Evolutionary conservation across 2,888 invertebrate genomes (phyloP).

Genomic region (Oeneis ivallda): DNA sequence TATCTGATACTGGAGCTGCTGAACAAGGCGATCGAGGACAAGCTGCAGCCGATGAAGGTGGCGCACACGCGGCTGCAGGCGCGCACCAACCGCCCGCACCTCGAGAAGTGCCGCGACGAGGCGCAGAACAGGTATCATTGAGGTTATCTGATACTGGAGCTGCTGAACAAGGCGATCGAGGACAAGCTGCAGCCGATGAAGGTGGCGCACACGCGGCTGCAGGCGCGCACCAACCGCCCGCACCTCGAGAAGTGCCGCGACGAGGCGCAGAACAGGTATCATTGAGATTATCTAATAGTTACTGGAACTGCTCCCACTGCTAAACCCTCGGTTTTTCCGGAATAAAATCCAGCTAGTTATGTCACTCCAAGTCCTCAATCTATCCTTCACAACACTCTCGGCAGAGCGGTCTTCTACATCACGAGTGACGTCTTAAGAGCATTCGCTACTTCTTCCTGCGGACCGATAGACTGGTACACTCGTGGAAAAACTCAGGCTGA

Average conservation of each 20-base stretch:
- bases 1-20: conserved; percentile 88
- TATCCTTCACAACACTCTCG: no score
- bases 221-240: conserved; percentile 93
- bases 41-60: conserved; percentile 90
- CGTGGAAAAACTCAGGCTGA: no score
- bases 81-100: conserved; percentile 91
- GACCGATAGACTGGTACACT: no score
- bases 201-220: conserved; percentile 94
- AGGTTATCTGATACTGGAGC: conserved; percentile 83
- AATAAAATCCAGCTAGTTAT: no score
- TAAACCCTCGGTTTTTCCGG: no score
- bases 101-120: conserved; percentile 94
- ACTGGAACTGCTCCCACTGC: no score
- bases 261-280: conserved; percentile 88
- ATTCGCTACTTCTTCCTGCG: no score
- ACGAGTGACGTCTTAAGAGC: no score
- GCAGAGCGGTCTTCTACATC: no score
- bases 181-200: conserved; percentile 92
- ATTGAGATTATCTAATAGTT: no score
- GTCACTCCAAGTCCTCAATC: no score
- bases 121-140: conserved; percentile 86
- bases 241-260: conserved; percentile 95
- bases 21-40: conserved; percentile 95
- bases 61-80: conserved; percentile 95
- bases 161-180: conserved; percentile 93